Conservation (phyloP, 2,888 invertebrate genomes). For the Vesta saturnalis region DNA sequence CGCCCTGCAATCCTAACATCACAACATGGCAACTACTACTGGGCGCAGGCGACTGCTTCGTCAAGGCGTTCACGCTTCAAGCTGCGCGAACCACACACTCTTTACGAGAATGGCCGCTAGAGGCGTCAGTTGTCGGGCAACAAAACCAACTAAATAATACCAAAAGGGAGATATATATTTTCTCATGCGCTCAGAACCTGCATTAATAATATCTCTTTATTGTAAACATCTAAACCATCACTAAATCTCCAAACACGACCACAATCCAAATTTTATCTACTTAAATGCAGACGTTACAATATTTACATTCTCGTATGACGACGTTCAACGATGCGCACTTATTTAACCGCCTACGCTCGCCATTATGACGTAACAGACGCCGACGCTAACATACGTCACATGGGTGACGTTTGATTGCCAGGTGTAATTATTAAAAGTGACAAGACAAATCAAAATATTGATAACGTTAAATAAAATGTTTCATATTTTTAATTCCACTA, state of each 20-base stretch:
- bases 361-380: constrained; percentile 44
- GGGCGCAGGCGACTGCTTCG: constrained; percentile 52
- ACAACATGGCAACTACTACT: constrained; percentile 59
- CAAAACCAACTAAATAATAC: neutral
- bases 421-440: neutral
- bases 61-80: constrained; percentile 44
- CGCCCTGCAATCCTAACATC: constrained; percentile 53
- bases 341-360: constrained; percentile 43
- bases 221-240: neutral
- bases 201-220: constrained; percentile 8
- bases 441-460: too few species aligned
- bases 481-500: too few species aligned
- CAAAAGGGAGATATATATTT: constrained; percentile 13
- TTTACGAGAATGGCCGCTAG: constrained; percentile 24
- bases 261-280: neutral
- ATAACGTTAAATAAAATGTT: too few species aligned
- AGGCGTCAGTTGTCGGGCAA: constrained; percentile 37
- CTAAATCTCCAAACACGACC: neutral
- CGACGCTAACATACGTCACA: constrained; percentile 41
- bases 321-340: constrained; percentile 42
- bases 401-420: constrained; percentile 37
- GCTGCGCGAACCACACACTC: constrained; percentile 27
- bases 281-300: constrained; percentile 34
- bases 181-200: constrained; percentile 23
- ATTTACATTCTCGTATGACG: constrained; percentile 43